Conservation (phyloP, 2,797 vertebrate species). For the Salmo trutta region DNA sequence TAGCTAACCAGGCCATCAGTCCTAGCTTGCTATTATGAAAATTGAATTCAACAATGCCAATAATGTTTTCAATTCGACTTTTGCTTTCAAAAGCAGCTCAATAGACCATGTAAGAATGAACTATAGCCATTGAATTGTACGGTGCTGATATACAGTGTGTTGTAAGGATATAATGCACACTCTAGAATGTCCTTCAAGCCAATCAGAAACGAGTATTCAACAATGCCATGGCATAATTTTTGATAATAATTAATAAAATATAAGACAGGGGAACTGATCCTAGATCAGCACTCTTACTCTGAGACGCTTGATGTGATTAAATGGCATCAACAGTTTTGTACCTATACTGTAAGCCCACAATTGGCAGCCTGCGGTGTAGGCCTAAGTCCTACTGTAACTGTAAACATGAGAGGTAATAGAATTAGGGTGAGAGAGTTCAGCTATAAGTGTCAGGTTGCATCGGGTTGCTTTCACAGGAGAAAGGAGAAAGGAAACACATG, state of each 20-base stretch:
- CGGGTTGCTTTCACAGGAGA: slow-evolving; percentile 1
- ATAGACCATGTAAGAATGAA: too few relatives aligned
- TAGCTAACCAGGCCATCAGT: too few relatives aligned
- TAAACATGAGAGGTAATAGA: not conserved
- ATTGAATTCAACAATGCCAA: too few relatives aligned
- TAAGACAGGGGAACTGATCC: not conserved
- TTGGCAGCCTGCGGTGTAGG: slow-evolving; percentile 10
- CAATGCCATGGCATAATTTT: not conserved
- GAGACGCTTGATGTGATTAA: slow-evolving; percentile 10
- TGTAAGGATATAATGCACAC: too few relatives aligned
- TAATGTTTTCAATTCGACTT: too few relatives aligned
- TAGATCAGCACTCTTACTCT: not conserved
- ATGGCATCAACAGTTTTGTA: slow-evolving; percentile 13
- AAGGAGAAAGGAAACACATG: not conserved
- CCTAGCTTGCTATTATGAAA: too few relatives aligned
- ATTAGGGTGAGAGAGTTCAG: slow-evolving; percentile 11
- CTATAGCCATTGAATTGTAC: too few relatives aligned
- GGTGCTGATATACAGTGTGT: too few relatives aligned
- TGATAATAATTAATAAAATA: not conserved
- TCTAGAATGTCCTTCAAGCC: too few relatives aligned
- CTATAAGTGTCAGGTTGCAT: slow-evolving; percentile 18
- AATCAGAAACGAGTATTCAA: not conserved
- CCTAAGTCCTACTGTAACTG: not conserved
- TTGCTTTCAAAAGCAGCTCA: too few relatives aligned
- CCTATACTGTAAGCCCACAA: slow-evolving; percentile 27